A percentile compares a stretch with the other conserved stretches of the same genome.
Evolutionary conservation across 2,797 vertebrate genomes (phyloP).

Genomic region (Gephyroberyx darwinii): DNA sequence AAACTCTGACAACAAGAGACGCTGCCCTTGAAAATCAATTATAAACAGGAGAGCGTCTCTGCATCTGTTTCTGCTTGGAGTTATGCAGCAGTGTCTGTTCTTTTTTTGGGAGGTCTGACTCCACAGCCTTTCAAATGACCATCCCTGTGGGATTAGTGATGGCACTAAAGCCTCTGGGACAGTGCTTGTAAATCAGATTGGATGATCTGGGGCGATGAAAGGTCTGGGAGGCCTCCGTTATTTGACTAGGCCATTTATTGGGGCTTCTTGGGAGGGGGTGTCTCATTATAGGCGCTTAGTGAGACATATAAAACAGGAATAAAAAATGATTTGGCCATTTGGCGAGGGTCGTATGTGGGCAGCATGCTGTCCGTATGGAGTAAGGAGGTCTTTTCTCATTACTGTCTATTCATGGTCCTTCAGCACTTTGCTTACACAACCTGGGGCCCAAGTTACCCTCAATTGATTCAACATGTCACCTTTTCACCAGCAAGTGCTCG

Average conservation of each 20-base stretch:
- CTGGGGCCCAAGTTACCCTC: conserved; percentile 60
- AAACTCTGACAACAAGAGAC: conserved; percentile 82
- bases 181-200: conserved; percentile 80
- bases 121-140: conserved; percentile 66
- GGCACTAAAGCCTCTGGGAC: conserved; percentile 74
- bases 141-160: conserved; percentile 78
- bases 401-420: conserved; percentile 72
- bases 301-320: conserved; percentile 61
- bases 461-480: conserved; percentile 79
- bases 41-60: conserved; percentile 73
- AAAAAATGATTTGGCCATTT: conserved; percentile 70
- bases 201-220: conserved; percentile 80
- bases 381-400: conserved; percentile 58
- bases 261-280: conserved; percentile 56
- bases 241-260: conserved; percentile 75
- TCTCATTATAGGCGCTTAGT: conserved; percentile 68
- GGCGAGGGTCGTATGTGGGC: conserved; percentile 48
- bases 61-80: conserved; percentile 82
- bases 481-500: conserved; percentile 64
- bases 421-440: conserved; percentile 71
- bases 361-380: conserved; percentile 25
- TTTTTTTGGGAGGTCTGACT: conserved; percentile 60
- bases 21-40: conserved; percentile 86
- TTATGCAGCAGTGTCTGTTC: conserved; percentile 70
- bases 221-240: conserved; percentile 69